These are phyloP conservation scores for Prunella fulvescens DNA, from an alignment of 2,113 vertebrate genomes.

Conservation along the genomic window DNA sequence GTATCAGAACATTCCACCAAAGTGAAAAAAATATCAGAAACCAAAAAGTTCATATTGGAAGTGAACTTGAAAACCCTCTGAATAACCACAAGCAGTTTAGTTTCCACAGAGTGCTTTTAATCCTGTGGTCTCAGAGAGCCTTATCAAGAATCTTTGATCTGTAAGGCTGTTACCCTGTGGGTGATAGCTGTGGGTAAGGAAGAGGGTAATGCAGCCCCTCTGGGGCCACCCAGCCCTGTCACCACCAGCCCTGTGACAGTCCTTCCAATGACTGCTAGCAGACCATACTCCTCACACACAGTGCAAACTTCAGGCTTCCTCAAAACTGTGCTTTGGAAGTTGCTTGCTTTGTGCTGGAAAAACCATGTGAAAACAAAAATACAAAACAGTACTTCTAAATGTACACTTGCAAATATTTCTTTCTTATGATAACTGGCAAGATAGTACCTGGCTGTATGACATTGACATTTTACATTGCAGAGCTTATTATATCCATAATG, in stretches of 20 bases:
- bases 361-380: neutral
- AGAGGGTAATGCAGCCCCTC: neutral
- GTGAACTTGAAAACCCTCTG: neutral
- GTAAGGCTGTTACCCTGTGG: neutral
- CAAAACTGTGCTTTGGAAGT: neutral
- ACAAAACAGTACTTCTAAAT: neutral
- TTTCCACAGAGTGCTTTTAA: neutral
- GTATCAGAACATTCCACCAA: neutral
- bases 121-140: neutral
- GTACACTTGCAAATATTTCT: neutral
- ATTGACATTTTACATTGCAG: neutral
- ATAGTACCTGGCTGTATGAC: neutral
- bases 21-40: neutral
- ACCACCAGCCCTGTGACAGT: neutral
- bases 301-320: neutral
- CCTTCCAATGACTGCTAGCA: neutral
- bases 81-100: neutral
- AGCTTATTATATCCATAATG: neutral
- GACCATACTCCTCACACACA: neutral
- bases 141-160: neutral
- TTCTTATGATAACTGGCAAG: neutral
- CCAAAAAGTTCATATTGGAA: neutral
- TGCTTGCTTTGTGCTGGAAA: neutral
- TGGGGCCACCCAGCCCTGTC: fast-evolving
- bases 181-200: neutral